phyloP scores from a whole-genome alignment of 2,797 vertebrate genomes.

The Delichon dasypus region DNA sequence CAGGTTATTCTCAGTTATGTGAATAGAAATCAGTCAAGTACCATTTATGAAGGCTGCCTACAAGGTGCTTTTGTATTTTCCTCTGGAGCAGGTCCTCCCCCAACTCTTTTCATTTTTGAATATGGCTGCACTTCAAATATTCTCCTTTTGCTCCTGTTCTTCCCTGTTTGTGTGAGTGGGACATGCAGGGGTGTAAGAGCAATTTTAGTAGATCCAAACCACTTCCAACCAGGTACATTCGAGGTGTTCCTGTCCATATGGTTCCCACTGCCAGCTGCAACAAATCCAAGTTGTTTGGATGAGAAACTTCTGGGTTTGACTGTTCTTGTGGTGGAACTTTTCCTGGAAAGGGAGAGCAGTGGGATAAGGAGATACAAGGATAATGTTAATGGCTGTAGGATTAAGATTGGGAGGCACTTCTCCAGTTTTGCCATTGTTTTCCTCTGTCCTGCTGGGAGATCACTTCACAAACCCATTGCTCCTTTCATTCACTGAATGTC shows the following conservation, averaged over 20 bases:
- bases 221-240: rapidly evolving
- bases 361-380: no score
- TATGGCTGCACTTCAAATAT: background rate
- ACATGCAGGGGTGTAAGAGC: rapidly evolving
- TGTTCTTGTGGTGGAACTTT: background rate
- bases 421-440: background rate
- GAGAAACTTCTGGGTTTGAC: background rate
- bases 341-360: background rate
- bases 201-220: background rate
- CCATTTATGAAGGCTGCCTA: slow-evolving; percentile 28
- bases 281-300: background rate
- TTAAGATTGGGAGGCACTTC: background rate
- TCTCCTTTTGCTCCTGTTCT: background rate
- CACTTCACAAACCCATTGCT: background rate
- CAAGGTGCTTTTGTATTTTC: slow-evolving; percentile 3
- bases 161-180: background rate
- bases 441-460: background rate
- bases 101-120: background rate
- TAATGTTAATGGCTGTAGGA: rapidly evolving
- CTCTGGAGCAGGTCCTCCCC: slow-evolving; percentile 12
- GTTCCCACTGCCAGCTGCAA: background rate
- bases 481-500: background rate
- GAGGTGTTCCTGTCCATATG: rapidly evolving
- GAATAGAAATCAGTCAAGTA: slow-evolving; percentile 43
- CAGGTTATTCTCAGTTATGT: slow-evolving; percentile 3